Percentiles rank a stretch among this genome's conserved stretches.
Conservation (phyloP, 1,140 invertebrate genomes). For the Samia ricini region DNA sequence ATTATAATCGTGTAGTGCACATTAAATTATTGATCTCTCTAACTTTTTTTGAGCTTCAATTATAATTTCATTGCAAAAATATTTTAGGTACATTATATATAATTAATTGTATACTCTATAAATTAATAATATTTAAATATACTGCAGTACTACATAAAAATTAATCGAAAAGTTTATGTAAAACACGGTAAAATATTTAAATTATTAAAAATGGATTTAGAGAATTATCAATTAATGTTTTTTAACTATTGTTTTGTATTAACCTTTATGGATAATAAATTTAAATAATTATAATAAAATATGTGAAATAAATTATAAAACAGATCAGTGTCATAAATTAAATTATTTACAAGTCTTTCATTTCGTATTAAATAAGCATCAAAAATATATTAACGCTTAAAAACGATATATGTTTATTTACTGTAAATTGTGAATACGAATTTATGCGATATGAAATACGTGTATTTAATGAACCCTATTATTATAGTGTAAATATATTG, state of each 20-base stretch:
- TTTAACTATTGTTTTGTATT: too few relatives aligned
- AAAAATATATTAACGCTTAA: not conserved
- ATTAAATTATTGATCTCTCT: slow-evolving; percentile 25
- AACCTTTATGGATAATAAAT: not conserved
- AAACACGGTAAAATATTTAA: not conserved
- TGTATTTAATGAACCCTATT: too few relatives aligned
- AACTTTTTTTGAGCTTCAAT: too few relatives aligned
- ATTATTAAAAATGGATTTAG: not conserved
- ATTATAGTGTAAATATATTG: not conserved
- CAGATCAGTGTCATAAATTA: slow-evolving; percentile 65
- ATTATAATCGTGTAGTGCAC: not conserved
- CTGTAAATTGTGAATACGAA: too few relatives aligned
- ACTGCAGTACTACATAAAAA: not conserved
- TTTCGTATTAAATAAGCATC: not conserved
- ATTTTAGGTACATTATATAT: not conserved
- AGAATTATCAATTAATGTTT: too few relatives aligned
- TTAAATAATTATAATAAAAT: not conserved
- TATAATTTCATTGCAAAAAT: not conserved
- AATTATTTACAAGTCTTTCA: not conserved
- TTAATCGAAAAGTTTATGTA: not conserved
- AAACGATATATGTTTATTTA: not conserved
- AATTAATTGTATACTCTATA: not conserved
- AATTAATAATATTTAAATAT: not conserved
- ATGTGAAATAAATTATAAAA: slow-evolving; percentile 41
- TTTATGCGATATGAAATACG: too few relatives aligned